phyloP scores from a whole-genome alignment of 2,888 invertebrate species.

The Eupithecia insigniata region DNA sequence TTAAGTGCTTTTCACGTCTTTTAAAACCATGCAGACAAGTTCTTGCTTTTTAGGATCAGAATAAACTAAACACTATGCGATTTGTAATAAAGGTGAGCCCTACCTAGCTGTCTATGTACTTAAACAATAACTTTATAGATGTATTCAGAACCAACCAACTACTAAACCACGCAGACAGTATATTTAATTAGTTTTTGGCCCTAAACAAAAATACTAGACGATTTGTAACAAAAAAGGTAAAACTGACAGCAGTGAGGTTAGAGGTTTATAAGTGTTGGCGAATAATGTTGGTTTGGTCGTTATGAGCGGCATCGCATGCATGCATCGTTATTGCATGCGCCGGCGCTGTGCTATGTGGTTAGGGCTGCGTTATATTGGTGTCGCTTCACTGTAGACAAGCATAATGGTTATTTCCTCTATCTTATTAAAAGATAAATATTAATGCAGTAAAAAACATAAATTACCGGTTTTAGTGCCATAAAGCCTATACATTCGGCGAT shows the following conservation, averaged over 20 bases:
- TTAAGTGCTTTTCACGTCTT: no score
- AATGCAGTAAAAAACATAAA: background rate
- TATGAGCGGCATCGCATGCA: constrained; percentile 38
- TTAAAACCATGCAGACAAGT: no score
- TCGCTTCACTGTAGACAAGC: background rate
- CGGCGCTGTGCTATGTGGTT: constrained; percentile 25
- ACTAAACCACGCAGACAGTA: background rate
- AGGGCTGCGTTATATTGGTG: constrained; percentile 23
- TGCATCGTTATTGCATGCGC: constrained; percentile 42
- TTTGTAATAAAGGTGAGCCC: no score
- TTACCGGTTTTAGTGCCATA: background rate
- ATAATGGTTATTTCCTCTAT: background rate
- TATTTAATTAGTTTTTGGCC: background rate
- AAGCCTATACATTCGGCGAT: no score
- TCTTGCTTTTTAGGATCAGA: no score
- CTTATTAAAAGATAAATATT: background rate
- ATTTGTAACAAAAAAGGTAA: background rate
- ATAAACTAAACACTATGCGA: no score
- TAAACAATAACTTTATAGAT: background rate
- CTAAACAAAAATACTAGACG: background rate
- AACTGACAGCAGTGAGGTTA: background rate
- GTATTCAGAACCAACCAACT: no score
- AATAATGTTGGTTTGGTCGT: constrained; percentile 27
- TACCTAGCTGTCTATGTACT: no score
- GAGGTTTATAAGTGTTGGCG: constrained; percentile 3